phyloP scores from a whole-genome alignment of 2,113 vertebrate species.

The Petromus typicus region DNA sequence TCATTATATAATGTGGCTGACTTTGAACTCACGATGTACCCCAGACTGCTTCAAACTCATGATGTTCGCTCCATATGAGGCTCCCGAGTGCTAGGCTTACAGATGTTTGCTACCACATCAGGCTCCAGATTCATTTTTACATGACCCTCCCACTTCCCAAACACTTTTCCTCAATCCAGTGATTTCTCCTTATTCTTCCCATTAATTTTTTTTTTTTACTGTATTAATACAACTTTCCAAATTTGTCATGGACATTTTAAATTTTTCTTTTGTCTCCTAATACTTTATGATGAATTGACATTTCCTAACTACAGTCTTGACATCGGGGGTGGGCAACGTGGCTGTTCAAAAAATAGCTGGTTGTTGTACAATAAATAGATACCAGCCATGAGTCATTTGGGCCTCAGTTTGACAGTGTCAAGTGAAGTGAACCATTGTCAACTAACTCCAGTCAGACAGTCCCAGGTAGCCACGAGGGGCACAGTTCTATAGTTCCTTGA shows the following conservation, averaged over 20 bases:
- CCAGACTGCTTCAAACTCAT: neutral
- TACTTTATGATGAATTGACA: neutral
- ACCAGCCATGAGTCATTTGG: neutral
- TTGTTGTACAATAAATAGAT: neutral
- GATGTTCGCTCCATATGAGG: neutral
- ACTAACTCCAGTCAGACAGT: neutral
- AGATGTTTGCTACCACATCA: neutral
- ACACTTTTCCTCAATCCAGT: neutral
- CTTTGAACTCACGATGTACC: neutral
- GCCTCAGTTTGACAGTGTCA: slow-evolving; percentile 1
- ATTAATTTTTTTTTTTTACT: neutral
- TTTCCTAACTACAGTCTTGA: slow-evolving; percentile 31
- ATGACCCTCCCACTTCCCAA: neutral
- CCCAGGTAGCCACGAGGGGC: neutral
- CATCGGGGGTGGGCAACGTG: no score
- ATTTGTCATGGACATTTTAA: neutral
- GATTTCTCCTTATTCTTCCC: neutral
- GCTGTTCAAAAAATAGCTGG: neutral
- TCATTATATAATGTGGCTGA: neutral
- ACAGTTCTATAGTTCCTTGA: neutral
- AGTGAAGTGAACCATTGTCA: neutral
- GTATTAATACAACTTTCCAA: neutral
- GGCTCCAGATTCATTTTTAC: neutral
- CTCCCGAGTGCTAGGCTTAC: neutral
- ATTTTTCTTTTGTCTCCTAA: slow-evolving; percentile 15